Percentiles rank a stretch among this genome's conserved stretches.
phyloP scores from a whole-genome alignment of 2,797 vertebrate species.

The Eulemur albifrons region DNA sequence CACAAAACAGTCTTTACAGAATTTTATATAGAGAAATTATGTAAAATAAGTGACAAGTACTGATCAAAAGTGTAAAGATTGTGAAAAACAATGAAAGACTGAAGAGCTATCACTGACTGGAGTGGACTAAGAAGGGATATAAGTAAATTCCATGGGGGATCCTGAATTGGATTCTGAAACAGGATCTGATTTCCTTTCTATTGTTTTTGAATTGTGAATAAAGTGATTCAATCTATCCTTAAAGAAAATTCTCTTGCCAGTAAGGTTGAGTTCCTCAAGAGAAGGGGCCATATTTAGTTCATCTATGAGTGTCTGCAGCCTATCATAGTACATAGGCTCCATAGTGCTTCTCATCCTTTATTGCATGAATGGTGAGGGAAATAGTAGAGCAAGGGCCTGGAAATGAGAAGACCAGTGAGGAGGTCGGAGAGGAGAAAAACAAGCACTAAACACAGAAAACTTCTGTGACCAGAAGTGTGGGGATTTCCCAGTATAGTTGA shows the following conservation, averaged over 20 bases:
- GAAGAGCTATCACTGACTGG: neutral
- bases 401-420: neutral
- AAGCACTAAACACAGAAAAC: neutral
- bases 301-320: neutral
- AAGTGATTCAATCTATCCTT: neutral
- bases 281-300: neutral
- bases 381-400: neutral
- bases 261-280: neutral
- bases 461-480: neutral
- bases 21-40: neutral
- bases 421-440: neutral
- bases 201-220: neutral
- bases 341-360: neutral
- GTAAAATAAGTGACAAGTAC: neutral
- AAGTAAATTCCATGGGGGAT: neutral
- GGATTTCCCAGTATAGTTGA: neutral
- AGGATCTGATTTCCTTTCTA: neutral
- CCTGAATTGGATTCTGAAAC: neutral
- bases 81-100: neutral
- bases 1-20: neutral
- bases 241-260: neutral
- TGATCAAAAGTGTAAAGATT: neutral
- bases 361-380: neutral
- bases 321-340: fast-evolving
- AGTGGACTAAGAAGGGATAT: neutral